phyloP scores from a whole-genome alignment of 2,113 vertebrate genomes.

The Serilophus lunatus region DNA sequence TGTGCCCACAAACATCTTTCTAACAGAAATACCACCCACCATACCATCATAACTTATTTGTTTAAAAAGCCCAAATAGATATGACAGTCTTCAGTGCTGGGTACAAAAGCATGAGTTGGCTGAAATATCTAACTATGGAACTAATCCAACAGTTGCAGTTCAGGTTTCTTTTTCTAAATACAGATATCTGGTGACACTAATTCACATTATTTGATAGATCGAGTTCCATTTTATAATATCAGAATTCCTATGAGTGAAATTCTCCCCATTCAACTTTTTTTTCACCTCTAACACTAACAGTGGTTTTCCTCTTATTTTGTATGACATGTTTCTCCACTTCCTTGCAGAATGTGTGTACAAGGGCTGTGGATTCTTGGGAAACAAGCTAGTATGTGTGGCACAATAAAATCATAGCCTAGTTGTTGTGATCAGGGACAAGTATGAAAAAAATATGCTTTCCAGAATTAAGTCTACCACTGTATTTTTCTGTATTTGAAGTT shows the following conservation, averaged over 20 bases:
- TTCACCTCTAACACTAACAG: background rate
- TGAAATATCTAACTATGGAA: background rate
- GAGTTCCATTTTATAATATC: background rate
- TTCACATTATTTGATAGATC: background rate
- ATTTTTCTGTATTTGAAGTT: background rate
- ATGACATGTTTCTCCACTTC: background rate
- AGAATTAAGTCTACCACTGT: background rate
- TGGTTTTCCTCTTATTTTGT: background rate
- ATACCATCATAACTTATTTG: background rate
- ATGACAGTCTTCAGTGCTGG: background rate
- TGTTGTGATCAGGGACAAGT: background rate
- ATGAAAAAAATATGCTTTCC: background rate
- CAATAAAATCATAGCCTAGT: background rate
- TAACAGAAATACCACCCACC: background rate
- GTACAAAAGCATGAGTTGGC: background rate
- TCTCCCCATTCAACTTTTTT: background rate
- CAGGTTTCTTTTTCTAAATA: background rate
- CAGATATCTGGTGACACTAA: background rate
- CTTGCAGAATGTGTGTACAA: background rate
- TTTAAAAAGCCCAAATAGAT: background rate
- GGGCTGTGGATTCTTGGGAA: background rate
- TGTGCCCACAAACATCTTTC: background rate
- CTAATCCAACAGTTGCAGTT: background rate
- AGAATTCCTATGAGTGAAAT: background rate
- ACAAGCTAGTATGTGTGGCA: background rate